A percentile compares a stretch with the other conserved stretches of the same genome.
Evolutionary conservation across 1,140 invertebrate species (phyloP).

Genomic region (Drosophila punjabiensis): DNA sequence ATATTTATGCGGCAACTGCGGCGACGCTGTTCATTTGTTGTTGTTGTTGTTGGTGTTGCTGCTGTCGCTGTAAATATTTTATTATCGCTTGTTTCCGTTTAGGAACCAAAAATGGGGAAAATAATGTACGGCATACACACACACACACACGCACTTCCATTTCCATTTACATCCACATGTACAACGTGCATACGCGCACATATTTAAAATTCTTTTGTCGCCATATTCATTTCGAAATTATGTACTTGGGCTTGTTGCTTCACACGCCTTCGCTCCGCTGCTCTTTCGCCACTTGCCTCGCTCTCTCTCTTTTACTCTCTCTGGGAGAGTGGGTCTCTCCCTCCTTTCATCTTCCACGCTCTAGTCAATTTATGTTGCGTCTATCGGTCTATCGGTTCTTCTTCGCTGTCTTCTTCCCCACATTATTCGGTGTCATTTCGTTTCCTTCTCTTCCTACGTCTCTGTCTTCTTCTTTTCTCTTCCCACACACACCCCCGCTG

Average conservation of each 20-base stretch:
- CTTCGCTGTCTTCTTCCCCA: constrained; percentile 6
- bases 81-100: constrained; percentile 84
- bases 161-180: constrained; percentile 29
- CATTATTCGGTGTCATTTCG: constrained; percentile 27
- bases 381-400: constrained; percentile 36
- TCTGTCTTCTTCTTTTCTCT: constrained; percentile 5
- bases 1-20: constrained; percentile 55
- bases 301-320: background rate
- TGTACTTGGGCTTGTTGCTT: constrained; percentile 77
- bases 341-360: constrained; percentile 6
- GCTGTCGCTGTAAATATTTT: constrained; percentile 78
- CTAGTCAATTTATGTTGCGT: constrained; percentile 69
- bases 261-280: constrained; percentile 63
- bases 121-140: constrained; percentile 46
- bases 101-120: constrained; percentile 73
- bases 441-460: background rate
- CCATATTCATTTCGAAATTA: constrained; percentile 79
- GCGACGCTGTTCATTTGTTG: constrained; percentile 41
- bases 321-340: background rate
- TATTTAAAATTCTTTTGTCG: constrained; percentile 81
- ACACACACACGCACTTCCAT: constrained; percentile 15
- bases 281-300: constrained; percentile 28
- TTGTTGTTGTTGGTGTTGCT: constrained; percentile 32
- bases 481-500: constrained; percentile 28
- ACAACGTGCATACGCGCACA: constrained; percentile 43